phyloP scores from a whole-genome alignment of 2,113 vertebrate genomes.

The Callaeas wilsoni region DNA sequence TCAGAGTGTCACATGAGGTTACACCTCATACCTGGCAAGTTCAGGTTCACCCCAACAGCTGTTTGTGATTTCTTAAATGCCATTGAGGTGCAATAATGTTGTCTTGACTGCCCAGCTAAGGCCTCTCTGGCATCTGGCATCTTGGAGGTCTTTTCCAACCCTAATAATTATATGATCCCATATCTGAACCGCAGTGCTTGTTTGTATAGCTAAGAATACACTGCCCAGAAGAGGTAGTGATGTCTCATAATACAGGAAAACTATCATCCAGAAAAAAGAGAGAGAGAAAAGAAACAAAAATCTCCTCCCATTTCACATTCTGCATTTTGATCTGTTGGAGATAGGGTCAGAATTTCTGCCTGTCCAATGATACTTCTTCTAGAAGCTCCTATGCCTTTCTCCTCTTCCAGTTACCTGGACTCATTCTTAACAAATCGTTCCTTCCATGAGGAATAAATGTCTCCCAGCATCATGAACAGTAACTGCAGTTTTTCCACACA shows the following conservation, averaged over 20 bases:
- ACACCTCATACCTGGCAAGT: background rate
- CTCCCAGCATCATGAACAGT: background rate
- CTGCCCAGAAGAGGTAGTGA: background rate
- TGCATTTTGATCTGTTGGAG: background rate
- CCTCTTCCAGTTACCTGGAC: background rate
- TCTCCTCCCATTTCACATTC: background rate
- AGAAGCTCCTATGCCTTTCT: background rate
- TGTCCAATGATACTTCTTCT: background rate
- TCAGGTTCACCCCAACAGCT: background rate
- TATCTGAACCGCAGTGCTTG: background rate
- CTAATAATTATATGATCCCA: background rate
- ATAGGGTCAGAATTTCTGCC: background rate
- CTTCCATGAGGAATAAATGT: background rate
- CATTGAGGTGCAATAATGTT: background rate
- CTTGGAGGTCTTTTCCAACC: background rate
- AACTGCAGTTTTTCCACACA: background rate
- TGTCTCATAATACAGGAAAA: background rate
- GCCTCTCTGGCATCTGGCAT: background rate
- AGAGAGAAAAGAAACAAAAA: background rate
- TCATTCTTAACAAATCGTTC: background rate
- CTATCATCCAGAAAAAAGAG: background rate
- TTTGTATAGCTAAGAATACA: background rate
- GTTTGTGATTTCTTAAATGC: background rate
- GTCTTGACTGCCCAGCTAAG: background rate
- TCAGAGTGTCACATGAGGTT: background rate